Evolutionary conservation across 53 echinoderm and acorn worm species (phyloP).

Genomic region (Arbacia lixula): DNA sequence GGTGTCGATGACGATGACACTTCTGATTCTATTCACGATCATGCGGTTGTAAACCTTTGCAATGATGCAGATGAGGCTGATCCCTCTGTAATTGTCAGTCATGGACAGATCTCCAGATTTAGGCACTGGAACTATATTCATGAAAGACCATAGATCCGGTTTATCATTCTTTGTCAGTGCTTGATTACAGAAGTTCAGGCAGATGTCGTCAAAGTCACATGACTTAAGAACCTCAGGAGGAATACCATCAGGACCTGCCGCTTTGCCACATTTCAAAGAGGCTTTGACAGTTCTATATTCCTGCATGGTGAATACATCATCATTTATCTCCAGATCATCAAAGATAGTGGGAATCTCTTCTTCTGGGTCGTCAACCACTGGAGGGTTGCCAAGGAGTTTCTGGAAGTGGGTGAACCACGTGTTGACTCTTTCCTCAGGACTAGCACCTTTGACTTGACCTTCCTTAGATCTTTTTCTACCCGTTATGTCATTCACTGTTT

Average conservation of each 20-base stretch:
- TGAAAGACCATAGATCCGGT: slow-evolving; percentile 46
- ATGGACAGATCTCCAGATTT: slow-evolving; percentile 21
- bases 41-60: slow-evolving; percentile 51
- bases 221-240: slow-evolving; percentile 55
- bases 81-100: slow-evolving; percentile 60
- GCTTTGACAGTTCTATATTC: slow-evolving; percentile 36
- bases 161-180: slow-evolving; percentile 21
- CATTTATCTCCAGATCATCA: slow-evolving; percentile 25
- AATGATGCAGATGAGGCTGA: slow-evolving; percentile 45
- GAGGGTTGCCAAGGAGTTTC: slow-evolving; percentile 23
- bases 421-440: slow-evolving; percentile 48
- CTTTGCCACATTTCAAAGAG: slow-evolving; percentile 54
- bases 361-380: slow-evolving; percentile 8
- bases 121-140: slow-evolving; percentile 53
- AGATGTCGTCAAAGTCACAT: slow-evolving; percentile 40
- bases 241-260: slow-evolving; percentile 43
- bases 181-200: slow-evolving; percentile 22
- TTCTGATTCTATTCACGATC: slow-evolving; percentile 21
- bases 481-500: slow-evolving; percentile 41
- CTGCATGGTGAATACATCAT: slow-evolving; percentile 41
- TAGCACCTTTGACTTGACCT: slow-evolving; percentile 57
- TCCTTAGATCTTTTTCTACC: slow-evolving; percentile 42
- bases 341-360: slow-evolving; percentile 30
- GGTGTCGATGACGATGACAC: neutral
- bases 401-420: slow-evolving; percentile 61